Base-by-base conservation (phyloP, 2,113 vertebrate genomes). In the Hippocampus zosterae region DNA sequence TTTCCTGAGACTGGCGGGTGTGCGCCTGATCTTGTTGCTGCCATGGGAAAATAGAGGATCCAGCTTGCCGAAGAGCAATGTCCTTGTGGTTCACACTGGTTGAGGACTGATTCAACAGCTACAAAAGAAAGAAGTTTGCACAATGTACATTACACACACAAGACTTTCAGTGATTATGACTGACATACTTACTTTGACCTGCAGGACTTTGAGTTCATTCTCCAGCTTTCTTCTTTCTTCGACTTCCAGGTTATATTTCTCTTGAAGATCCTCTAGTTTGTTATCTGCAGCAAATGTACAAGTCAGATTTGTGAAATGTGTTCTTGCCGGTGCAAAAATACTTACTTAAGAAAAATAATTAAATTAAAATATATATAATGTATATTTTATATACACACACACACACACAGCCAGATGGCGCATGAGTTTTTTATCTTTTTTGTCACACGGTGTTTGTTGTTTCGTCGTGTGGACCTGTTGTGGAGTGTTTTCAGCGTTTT, bases 41-140 rank as follows among this genome's bases (percentile, higher is more conserved):
- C 96, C 95, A 97, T 9, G 94, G 93, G 84, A 98, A 97, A 69
- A 98, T 94, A 0, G 94, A 94, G 0, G 95, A 98, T 3, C 94
- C 95, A 48, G 94, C 72, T 76, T 96, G 94, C 1, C 93, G 90
- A 37, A 94, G 94, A 53, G 94, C 95, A 40, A 97, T 95, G 75
- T 96, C 95, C 19, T 93, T 94, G 81, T 94, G 93, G 74, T 73
- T 87, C 25, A 83, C 75, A 57, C 81, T 94, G 84, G 90, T 83
- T 37, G 91, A 33, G 37, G 90, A 83, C 69, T 93, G 92, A 87
- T 84, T 94, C 25, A 84, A 68, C 46, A 84, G 15, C 89, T 90
- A 42, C 3, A 70, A 64, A 29, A 79, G n/a, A 72, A 64, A 9
- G 69, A 2, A 67, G 2, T 23, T 37, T n/a, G 48, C 29, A 68